Conservation (phyloP, 1,140 invertebrate species). For the Elysia chlorotica region DNA sequence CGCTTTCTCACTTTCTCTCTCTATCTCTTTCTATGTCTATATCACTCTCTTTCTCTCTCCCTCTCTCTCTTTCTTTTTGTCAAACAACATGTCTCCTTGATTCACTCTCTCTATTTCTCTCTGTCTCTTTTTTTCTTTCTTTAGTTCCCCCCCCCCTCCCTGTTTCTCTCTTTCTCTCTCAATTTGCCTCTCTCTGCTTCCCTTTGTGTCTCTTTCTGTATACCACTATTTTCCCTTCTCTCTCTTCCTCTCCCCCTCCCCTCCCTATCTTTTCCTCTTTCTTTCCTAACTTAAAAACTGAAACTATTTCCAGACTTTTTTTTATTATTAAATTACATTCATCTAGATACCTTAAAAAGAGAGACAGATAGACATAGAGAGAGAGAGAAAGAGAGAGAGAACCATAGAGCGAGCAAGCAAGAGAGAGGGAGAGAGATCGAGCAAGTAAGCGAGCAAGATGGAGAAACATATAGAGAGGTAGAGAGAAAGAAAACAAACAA, state of each 20-base stretch:
- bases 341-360: no score
- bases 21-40: background rate
- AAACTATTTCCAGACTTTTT: no score
- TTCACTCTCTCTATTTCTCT: background rate
- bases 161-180: background rate
- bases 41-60: background rate
- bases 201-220: background rate
- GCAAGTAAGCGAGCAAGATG: background rate
- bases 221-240: no score
- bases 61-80: background rate
- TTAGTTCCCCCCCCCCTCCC: no score
- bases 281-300: background rate
- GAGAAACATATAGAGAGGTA: conserved; percentile 6
- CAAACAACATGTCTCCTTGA: background rate
- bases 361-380: background rate
- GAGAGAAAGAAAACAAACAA: background rate
- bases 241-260: background rate
- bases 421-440: background rate
- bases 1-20: background rate
- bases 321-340: no score
- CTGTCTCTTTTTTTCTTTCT: background rate
- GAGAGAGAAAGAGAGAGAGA: background rate
- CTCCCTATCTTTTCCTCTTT: background rate
- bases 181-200: background rate
- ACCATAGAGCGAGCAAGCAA: background rate